Evolutionary conservation across 2,797 vertebrate species (phyloP).

Genomic region (Pteronotus mesoamericanus): DNA sequence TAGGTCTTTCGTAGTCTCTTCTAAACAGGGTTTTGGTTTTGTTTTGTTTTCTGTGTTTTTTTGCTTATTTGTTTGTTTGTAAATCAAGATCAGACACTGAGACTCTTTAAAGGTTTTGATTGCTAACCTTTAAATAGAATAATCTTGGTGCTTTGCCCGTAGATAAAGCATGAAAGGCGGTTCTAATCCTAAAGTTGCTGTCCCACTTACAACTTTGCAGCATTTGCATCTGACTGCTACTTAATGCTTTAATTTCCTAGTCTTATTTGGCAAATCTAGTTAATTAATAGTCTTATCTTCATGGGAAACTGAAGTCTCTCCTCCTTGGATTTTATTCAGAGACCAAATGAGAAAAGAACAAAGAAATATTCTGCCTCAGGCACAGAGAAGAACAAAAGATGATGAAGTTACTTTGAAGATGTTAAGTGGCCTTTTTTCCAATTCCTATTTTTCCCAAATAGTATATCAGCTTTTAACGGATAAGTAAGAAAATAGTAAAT

Average conservation of each 20-base stretch:
- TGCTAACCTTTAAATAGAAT: neutral
- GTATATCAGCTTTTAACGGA: conserved; percentile 67
- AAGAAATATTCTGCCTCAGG: conserved; percentile 57
- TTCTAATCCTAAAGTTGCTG: neutral
- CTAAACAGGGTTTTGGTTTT: neutral
- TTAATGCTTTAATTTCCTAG: conserved; percentile 54
- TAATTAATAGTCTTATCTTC: conserved; percentile 73
- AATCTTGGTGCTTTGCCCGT: neutral
- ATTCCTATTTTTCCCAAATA: conserved; percentile 35
- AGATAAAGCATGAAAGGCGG: neutral
- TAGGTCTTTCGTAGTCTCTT: neutral
- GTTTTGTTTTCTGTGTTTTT: neutral
- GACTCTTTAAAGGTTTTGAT: neutral
- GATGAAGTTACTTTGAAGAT: neutral
- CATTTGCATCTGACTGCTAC: conserved; percentile 7
- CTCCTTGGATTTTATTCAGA: neutral
- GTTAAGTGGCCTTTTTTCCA: conserved; percentile 50
- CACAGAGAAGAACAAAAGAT: conserved; percentile 57
- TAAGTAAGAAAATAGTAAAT: neutral
- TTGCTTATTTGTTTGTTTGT: neutral
- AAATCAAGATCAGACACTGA: neutral
- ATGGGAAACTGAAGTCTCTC: conserved; percentile 45
- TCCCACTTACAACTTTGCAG: neutral
- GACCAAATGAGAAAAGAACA: conserved; percentile 68
- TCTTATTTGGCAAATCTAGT: conserved; percentile 42